Conservation (phyloP, 2,797 vertebrate genomes). For the Zenarchopterus dispar region DNA sequence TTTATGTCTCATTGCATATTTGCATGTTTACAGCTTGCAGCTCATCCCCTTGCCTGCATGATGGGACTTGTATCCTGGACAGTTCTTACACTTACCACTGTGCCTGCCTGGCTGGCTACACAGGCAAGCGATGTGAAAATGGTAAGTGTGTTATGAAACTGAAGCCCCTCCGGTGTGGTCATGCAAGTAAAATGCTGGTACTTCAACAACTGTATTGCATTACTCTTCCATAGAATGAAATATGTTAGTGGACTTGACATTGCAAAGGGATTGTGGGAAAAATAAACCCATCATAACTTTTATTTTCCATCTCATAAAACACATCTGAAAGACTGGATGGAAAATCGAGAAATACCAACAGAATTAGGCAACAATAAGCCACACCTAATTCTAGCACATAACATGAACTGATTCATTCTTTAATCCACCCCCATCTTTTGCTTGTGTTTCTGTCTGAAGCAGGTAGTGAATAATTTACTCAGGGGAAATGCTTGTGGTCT, state of each 20-base stretch:
- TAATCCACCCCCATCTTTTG: neutral
- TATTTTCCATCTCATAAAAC: conserved; percentile 18
- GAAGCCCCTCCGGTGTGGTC: neutral
- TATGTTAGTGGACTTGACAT: too few relatives aligned
- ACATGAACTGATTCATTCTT: neutral
- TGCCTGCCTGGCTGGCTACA: conserved; percentile 95
- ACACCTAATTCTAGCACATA: conserved; percentile 23
- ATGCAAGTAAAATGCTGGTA: neutral
- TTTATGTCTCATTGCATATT: conserved; percentile 7
- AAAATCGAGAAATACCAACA: neutral
- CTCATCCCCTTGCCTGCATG: conserved; percentile 94
- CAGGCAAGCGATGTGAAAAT: conserved; percentile 91
- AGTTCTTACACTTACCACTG: conserved; percentile 87
- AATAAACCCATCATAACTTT: neutral
- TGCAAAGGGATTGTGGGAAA: too few relatives aligned
- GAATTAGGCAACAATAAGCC: conserved; percentile 14
- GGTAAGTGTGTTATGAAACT: conserved; percentile 80
- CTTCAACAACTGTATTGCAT: neutral
- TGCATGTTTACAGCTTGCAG: conserved; percentile 86
- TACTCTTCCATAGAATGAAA: neutral
- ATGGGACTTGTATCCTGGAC: conserved; percentile 92
- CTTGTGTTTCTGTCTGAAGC: conserved; percentile 28
- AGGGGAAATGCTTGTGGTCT: conserved; percentile 61
- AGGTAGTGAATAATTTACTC: conserved; percentile 57
- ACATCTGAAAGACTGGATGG: neutral